phyloP scores from a whole-genome alignment of 2,113 vertebrate species.

The Calidris pygmaea region DNA sequence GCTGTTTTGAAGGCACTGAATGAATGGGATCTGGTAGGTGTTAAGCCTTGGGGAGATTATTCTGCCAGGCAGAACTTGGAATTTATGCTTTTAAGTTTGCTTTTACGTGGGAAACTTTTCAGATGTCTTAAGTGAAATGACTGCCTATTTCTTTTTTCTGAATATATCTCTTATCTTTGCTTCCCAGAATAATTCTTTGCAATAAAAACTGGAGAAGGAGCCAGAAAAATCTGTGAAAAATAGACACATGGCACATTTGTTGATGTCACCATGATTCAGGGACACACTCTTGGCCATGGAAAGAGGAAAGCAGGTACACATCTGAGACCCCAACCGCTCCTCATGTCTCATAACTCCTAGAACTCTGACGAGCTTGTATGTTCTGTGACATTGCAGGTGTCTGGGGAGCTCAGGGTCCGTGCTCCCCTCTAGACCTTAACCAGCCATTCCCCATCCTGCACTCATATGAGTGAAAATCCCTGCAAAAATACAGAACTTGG shows the following conservation, averaged over 20 bases:
- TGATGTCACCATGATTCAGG: neutral
- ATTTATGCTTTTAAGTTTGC: neutral
- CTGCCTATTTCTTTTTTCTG: neutral
- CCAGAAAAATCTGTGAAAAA: neutral
- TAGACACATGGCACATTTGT: neutral
- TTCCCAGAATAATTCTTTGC: neutral
- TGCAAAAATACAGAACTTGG: neutral
- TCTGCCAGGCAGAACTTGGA: neutral
- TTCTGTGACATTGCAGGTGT: neutral
- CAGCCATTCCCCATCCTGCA: neutral
- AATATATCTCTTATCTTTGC: neutral
- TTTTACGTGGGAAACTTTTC: neutral
- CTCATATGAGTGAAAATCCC: neutral
- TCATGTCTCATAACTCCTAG: neutral
- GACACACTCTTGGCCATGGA: neutral
- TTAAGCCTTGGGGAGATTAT: neutral
- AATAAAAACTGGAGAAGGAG: neutral
- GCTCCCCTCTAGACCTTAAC: neutral
- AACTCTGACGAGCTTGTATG: neutral
- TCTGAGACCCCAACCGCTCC: neutral
- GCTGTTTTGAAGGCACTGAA: neutral
- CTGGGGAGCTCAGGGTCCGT: accelerated
- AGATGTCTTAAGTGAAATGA: neutral
- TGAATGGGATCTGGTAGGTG: neutral
- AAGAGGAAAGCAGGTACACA: neutral